phyloP scores from a whole-genome alignment of 2,888 invertebrate species.

The Heliconius hortense region DNA sequence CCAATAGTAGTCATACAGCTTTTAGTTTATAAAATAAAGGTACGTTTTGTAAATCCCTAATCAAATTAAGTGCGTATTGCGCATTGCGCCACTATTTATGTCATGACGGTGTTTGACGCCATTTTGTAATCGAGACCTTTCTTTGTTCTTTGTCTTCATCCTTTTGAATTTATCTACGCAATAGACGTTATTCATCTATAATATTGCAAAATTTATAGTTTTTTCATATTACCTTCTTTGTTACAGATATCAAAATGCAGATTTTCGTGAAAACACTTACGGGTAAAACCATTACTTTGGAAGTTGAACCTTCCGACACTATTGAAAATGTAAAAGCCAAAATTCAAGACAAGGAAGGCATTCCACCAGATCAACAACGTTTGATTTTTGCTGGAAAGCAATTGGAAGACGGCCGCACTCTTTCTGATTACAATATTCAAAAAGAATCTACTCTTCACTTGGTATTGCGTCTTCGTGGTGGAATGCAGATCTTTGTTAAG shows the following conservation, averaged over 20 bases:
- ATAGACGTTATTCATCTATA: conserved; percentile 16
- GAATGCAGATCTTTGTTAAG: conserved; percentile 50
- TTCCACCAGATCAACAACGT: conserved; percentile 3
- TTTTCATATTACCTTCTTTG: conserved; percentile 23
- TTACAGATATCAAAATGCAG: conserved; percentile 46
- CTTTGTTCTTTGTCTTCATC: conserved; percentile 63
- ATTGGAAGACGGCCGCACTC: conserved; percentile 68
- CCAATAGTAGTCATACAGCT: neutral
- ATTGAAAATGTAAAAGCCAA: conserved; percentile 52
- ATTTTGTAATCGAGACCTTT: conserved; percentile 72
- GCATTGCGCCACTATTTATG: conserved; percentile 41
- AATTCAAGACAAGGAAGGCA: conserved; percentile 28
- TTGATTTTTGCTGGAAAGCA: conserved; percentile 65
- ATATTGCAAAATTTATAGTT: conserved; percentile 26
- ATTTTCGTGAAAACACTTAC: conserved; percentile 53
- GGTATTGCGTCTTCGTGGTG: conserved; percentile 64
- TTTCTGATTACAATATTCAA: conserved; percentile 69
- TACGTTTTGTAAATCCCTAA: conserved; percentile 21
- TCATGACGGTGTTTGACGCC: conserved; percentile 56
- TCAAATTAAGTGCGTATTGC: conserved; percentile 29
- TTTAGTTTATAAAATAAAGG: conserved; percentile 26
- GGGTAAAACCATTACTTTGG: conserved; percentile 55
- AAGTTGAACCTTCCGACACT: conserved; percentile 52
- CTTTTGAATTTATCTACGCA: conserved; percentile 20
- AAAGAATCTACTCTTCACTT: conserved; percentile 68